phyloP scores from a whole-genome alignment of 2,888 invertebrate species.

The Hirudinaria manillensis region DNA sequence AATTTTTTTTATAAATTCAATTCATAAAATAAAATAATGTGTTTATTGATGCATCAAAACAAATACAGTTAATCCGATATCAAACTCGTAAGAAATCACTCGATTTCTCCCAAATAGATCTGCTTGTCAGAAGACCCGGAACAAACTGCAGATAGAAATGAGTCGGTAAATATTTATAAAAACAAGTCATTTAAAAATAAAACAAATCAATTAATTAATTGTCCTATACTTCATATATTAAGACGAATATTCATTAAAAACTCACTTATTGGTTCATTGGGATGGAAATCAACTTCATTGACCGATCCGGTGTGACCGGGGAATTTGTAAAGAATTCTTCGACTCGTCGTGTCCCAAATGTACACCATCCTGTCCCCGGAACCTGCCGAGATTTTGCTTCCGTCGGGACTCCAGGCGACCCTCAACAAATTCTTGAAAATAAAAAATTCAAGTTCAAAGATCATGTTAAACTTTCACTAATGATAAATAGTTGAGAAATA shows the following conservation, averaged over 20 bases:
- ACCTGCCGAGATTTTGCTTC: conserved; percentile 81
- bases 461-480: no score
- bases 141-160: conserved; percentile 62
- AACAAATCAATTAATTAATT: neutral
- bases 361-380: conserved; percentile 92
- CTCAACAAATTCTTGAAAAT: conserved; percentile 71
- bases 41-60: conserved; percentile 4
- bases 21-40: neutral
- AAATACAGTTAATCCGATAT: neutral
- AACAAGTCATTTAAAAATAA: conserved; percentile 24
- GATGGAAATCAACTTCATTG: conserved; percentile 91
- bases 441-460: neutral
- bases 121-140: conserved; percentile 93
- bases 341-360: conserved; percentile 89
- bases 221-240: neutral
- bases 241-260: conserved; percentile 31
- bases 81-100: conserved; percentile 49
- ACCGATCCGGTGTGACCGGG: conserved; percentile 97
- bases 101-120: conserved; percentile 90
- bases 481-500: no score
- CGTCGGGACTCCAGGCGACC: conserved; percentile 89
- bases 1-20: neutral
- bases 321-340: conserved; percentile 86
- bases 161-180: neutral
- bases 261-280: conserved; percentile 76